phyloP scores from a whole-genome alignment of 2,797 vertebrate genomes.

The Petrocephalus sullivani region DNA sequence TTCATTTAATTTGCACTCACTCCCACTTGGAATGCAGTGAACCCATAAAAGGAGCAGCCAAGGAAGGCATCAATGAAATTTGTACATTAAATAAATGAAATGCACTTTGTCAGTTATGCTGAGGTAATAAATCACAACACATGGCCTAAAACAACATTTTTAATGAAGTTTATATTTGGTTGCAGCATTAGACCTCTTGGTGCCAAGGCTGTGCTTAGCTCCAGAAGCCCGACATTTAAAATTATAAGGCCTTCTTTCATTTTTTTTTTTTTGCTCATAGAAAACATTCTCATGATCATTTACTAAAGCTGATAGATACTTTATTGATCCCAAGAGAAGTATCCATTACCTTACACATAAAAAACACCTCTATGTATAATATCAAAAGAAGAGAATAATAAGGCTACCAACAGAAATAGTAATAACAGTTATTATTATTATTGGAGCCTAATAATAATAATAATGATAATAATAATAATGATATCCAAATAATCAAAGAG shows the following conservation, averaged over 20 bases:
- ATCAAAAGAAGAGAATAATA: neutral
- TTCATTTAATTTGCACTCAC: neutral
- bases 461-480: neutral
- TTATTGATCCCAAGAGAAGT: neutral
- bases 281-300: neutral
- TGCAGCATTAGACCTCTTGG: neutral
- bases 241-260: neutral
- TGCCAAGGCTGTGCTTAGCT: neutral
- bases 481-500: neutral
- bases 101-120: neutral
- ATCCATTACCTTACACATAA: neutral
- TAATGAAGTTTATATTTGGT: neutral
- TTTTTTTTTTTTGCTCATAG: neutral
- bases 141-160: neutral
- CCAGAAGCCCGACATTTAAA: neutral
- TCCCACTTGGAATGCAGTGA: neutral
- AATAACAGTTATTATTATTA: neutral
- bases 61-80: constrained; percentile 1
- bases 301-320: neutral
- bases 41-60: neutral
- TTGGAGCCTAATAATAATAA: neutral
- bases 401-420: neutral
- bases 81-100: neutral
- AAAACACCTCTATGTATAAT: neutral
- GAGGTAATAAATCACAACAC: neutral